phyloP scores from a whole-genome alignment of 2,113 vertebrate species.

The Hemiscyllium ocellatum region DNA sequence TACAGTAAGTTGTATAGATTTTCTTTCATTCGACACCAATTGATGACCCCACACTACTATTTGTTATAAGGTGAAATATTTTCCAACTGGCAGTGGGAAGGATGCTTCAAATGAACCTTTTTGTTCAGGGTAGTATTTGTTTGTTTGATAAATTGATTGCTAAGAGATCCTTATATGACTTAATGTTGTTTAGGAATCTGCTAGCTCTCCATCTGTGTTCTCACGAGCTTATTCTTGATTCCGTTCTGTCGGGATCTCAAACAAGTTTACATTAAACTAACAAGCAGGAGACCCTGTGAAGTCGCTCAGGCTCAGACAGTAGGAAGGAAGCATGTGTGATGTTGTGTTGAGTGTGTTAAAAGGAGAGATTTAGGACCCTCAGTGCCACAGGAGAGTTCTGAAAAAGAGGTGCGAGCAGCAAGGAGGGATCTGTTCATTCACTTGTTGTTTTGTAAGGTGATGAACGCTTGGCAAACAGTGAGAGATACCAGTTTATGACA shows the following conservation, averaged over 20 bases:
- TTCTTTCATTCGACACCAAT: constrained; percentile 27
- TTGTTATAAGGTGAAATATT: neutral
- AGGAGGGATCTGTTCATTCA: constrained; percentile 67
- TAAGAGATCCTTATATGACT: neutral
- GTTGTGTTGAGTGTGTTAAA: constrained; percentile 57
- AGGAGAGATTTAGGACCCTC: constrained; percentile 67
- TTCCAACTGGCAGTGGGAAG: neutral
- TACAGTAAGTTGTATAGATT: constrained; percentile 34
- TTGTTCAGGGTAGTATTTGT: neutral
- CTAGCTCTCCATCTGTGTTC: neutral
- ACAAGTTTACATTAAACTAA: constrained; percentile 39
- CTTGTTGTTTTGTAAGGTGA: constrained; percentile 84
- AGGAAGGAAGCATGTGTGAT: constrained; percentile 64
- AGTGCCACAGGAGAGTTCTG: constrained; percentile 54
- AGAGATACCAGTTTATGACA: constrained; percentile 54
- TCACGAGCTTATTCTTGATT: neutral
- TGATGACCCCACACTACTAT: constrained; percentile 30
- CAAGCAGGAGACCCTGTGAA: constrained; percentile 42
- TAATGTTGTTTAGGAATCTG: neutral
- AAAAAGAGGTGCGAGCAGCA: constrained; percentile 51
- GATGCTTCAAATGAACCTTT: constrained; percentile 30
- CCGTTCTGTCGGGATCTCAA: neutral
- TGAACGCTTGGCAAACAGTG: constrained; percentile 69
- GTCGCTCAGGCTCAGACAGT: constrained; percentile 47
- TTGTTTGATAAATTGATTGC: neutral